Base-by-base conservation (phyloP, 2,888 invertebrate species). In the Deilephila elpenor region DNA sequence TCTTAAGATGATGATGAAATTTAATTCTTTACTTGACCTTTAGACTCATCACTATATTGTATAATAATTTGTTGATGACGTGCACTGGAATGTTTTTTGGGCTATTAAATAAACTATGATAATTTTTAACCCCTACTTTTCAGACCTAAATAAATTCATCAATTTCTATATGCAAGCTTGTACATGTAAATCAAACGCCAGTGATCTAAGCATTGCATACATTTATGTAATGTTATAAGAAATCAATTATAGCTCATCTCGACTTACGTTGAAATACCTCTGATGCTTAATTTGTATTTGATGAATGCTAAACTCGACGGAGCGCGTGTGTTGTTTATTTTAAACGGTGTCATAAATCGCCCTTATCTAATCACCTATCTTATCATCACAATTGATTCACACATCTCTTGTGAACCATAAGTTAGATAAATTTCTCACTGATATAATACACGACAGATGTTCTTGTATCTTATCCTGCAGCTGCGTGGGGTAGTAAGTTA, bases 291-390 rank as follows among this genome's bases (percentile, higher is more conserved):
- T 72, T 64, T 72, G 72, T 34, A 7, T 14, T 64, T 34, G 19
- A 62, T 37, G 56, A 59, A 25, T 37, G 56, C 64, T 64, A 64
- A 72, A 72, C 64, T 59, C 59, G 62, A 53, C 61, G 37, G 44
- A 59, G 11, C 17, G 32, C 64, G 37, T 67, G 70, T 71, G 74
- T 75, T 64, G 56, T 70, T 70, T 59, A 76, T 53, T 75, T 74
- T 74, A 75, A 74, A 74, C 67, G 62, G 56, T 75, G 67, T 70
- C 75, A 77, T 75, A 78, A 79, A 82, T 82, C 76, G 78, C 19
- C 67, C 59, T 73, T 67, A 70, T 74, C 71, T 76, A 77, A 81
- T 81, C 82, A 75, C 8, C 8, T 81, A 82, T 80, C 81, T 75
- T 78, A 77, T 77, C 78, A 72, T 61, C 76, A 73, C 73, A 62